Evolutionary conservation across 2,888 invertebrate species (phyloP).

Genomic region (Imbricaverruca yamaguchii): DNA sequence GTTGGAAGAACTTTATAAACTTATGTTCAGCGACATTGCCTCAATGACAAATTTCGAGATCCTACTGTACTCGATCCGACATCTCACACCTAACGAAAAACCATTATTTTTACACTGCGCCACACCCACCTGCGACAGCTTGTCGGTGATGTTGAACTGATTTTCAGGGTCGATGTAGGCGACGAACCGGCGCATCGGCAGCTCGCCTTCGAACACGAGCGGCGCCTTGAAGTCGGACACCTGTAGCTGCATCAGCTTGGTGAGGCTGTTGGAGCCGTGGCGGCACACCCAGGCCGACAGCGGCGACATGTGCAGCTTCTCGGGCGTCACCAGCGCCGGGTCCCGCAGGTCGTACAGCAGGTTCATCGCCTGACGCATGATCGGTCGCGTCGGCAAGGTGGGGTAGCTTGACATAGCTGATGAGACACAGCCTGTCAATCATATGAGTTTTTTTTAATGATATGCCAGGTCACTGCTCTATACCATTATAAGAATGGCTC

Average conservation of each 20-base stretch:
- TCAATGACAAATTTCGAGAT: no score
- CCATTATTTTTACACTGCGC: no score
- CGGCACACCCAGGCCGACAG: slow-evolving; percentile 84
- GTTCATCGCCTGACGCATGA: slow-evolving; percentile 68
- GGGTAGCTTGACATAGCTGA: no score
- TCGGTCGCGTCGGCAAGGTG: no score
- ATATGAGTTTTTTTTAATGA: no score
- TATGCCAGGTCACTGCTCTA: no score
- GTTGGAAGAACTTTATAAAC: no score
- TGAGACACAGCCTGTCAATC: no score
- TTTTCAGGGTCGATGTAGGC: slow-evolving; percentile 92
- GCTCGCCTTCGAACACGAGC: slow-evolving; percentile 64
- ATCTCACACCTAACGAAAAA: no score
- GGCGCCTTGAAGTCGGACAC: slow-evolving; percentile 58
- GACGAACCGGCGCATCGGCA: slow-evolving; percentile 75
- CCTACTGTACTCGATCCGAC: no score
- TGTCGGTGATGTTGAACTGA: slow-evolving; percentile 79
- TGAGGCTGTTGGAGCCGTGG: slow-evolving; percentile 71
- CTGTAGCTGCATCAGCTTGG: slow-evolving; percentile 69
- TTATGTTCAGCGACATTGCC: no score
- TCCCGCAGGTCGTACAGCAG: slow-evolving; percentile 72
- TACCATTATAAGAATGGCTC: no score
- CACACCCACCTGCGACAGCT: slow-evolving; percentile 72
- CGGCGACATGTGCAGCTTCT: slow-evolving; percentile 74
- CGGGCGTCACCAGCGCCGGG: slow-evolving; percentile 65